phyloP scores from a whole-genome alignment of 2,113 vertebrate genomes.

The Dipodomys spectabilis region DNA sequence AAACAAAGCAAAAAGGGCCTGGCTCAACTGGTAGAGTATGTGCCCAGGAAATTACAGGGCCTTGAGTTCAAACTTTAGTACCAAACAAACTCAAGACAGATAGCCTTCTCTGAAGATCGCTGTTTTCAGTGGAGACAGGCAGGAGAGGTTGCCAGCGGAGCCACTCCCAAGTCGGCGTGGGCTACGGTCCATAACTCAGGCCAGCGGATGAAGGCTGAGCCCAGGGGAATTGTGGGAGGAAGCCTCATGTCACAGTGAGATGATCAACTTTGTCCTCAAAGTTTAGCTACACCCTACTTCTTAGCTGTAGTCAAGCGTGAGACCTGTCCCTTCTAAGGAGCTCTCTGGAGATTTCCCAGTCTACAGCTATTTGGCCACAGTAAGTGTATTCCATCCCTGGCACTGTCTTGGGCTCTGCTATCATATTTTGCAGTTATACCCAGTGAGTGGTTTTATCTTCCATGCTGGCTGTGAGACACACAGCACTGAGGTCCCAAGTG shows the following conservation, averaged over 20 bases:
- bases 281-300: constrained; percentile 6
- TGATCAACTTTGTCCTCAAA: not conserved
- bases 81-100: not conserved
- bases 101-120: not conserved
- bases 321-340: not conserved
- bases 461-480: not conserved
- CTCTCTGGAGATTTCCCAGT: not conserved
- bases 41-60: too few species aligned
- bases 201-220: constrained; percentile 45
- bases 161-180: constrained; percentile 51
- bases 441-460: not conserved
- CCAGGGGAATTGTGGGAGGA: constrained; percentile 16
- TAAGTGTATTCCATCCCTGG: not conserved
- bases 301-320: not conserved
- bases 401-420: not conserved
- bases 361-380: not conserved
- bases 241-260: not conserved
- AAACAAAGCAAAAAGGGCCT: too few species aligned
- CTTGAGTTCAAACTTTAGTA: too few species aligned
- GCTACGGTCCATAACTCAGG: not conserved
- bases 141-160: constrained; percentile 17
- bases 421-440: not conserved
- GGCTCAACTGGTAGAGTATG: too few species aligned
- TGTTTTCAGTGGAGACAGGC: not conserved
- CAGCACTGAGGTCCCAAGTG: not conserved